Evolutionary conservation across 2,888 invertebrate genomes (phyloP), one percentile per base, ranked within the genome.

Genomic region (Drosophila emarginata): DNA sequence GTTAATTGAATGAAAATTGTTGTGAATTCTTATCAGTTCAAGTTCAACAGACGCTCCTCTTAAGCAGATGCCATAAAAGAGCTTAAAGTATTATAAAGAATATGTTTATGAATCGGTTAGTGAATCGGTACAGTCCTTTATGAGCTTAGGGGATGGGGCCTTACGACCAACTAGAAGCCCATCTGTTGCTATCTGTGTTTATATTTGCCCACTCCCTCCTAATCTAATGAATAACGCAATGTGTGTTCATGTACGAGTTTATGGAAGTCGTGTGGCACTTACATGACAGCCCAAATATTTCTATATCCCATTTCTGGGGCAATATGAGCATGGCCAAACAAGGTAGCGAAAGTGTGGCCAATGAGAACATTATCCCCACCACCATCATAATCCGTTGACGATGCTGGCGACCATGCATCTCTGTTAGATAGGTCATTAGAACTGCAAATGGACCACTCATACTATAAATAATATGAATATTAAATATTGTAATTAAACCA

Each of bases 381-480:
- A 94, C 92, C 81, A 95, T 93, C 72, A 95, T 93, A 45, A 95
- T 93, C 12, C 94, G 92, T 1, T 94, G 93, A 9, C 96, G 93
- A 77, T 95, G 93, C 67, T 94, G 93, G 0, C 93, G 92, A 23
- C 94, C 93, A 88, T 96, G 96, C 64, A 96, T 93, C 90, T 96
- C 96, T 0, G 95, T 94, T 53, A 96, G 85, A 89, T 96, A 96
- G 0, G 95, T 93, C 85, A 95, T 93, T 52, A 95, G 90, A 4
- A 96, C 94, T 0, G 96, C 95, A 87, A 95, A 95, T 0, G 96
- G 96, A 1, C 96, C 96, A 76, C 94, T 94, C 64, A 93, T 93
- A 69, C 95, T 95, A 82, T 12, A 11, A 45, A 45, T 7, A 15
- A 12, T 21, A 32, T 7, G 7, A 1, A 32, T 9, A 32, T 32